Evolutionary conservation across 2,888 invertebrate species (phyloP), one percentile per base, ranked within the genome.

Genomic region (Sinopyrophorus schimmeli): DNA sequence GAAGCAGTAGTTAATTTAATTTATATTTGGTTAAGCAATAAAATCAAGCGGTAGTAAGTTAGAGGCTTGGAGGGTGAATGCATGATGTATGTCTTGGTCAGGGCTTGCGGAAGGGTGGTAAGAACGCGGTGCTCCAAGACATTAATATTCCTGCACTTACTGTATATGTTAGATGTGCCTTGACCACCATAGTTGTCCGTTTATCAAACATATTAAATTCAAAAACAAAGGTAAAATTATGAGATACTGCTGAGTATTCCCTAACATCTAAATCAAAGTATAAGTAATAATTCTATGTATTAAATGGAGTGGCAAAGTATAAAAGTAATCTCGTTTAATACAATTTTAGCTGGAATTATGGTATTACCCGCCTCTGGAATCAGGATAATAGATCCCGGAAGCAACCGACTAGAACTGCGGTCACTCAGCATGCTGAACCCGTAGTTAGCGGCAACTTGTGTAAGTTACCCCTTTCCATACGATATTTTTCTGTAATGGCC

Each of bases 1-100:
- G 71, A 71, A 72, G 72, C 72, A 68, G 73, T 71, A 73, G 72
- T 73, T 73, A 73, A 73, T 73, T 73, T 73, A 73, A 73, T 73
- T 73, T 72, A 73, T 73, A 71, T 71, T 71, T 72, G 69, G 70
- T 67, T 65, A 66, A 67, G 72, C 70, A 72, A 73, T 72, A 72
- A 73, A 73, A 72, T 71, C 69, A 67, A 69, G 67, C 65, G 63
- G 65, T 60, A 63, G 58, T 66, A 63, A 66, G 60, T 64, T 63
- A 64, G 60, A 59, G 58, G 47, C 43, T 52, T 28, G 48, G 53
- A 58, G 65, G 66, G 64, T 61, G 65, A 62, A 66, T 63, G 67
- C 68, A 70, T 72, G 72, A 72, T 72, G 68, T 71, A 72, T 70
- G 69, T 62, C 66, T 65, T 68, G 71, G 71, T 69, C 71, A 70